These are phyloP conservation scores for Brassicogethes aeneus DNA, from an alignment of 2,888 invertebrate genomes.

Conservation along the genomic window DNA sequence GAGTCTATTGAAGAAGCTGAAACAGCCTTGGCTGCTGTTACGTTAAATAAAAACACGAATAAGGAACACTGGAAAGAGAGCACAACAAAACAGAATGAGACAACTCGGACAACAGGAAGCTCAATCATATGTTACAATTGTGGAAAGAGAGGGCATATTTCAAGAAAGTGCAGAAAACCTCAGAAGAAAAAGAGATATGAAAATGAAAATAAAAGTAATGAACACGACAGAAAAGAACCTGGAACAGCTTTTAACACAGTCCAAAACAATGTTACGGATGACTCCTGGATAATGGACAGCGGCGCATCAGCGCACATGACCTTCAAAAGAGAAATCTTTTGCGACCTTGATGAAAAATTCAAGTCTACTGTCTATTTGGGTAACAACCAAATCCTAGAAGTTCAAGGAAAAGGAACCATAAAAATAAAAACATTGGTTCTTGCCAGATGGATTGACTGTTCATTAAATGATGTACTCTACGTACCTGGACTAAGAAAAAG, in stretches of 20 bases:
- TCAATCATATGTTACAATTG: slow-evolving; percentile 17
- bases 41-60: slow-evolving; percentile 2
- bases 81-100: slow-evolving; percentile 1
- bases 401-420: slow-evolving; percentile 20
- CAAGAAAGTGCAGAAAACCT: slow-evolving; percentile 10
- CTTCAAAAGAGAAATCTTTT: slow-evolving; percentile 12
- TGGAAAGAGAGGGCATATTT: slow-evolving; percentile 14
- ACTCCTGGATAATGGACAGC: slow-evolving; percentile 21
- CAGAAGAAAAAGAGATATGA: slow-evolving; percentile 5
- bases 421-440: slow-evolving; percentile 18
- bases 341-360: slow-evolving; percentile 6
- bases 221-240: too few species aligned
- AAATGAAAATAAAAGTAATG: slow-evolving; percentile 4
- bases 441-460: too few species aligned
- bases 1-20: slow-evolving; percentile 10
- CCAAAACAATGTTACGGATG: slow-evolving; percentile 4
- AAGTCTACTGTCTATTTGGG: too few species aligned
- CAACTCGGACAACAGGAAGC: slow-evolving; percentile 1
- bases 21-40: slow-evolving; percentile 8
- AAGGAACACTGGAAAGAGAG: too few species aligned
- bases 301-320: slow-evolving; percentile 23
- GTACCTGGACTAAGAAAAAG: slow-evolving; percentile 29
- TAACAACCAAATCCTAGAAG: slow-evolving; percentile 13
- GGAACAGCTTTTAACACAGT: slow-evolving; percentile 8
- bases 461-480: slow-evolving; percentile 23